phyloP scores from a whole-genome alignment of 2,888 invertebrate genomes.

The Eucera pruinosa region DNA sequence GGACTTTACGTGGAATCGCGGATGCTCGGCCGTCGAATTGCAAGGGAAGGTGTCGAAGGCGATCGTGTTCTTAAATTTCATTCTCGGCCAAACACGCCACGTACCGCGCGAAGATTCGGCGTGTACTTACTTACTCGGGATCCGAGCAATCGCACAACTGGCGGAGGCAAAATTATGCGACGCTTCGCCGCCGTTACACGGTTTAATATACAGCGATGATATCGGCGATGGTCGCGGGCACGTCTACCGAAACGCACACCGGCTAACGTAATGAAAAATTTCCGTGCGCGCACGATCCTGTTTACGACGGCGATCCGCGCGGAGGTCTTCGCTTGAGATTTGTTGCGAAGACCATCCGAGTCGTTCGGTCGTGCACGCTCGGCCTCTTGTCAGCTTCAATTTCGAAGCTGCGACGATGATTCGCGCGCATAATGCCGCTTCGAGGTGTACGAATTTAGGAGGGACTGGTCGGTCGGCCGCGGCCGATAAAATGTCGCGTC shows the following conservation, averaged over 20 bases:
- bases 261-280: constrained; percentile 28
- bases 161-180: constrained; percentile 39
- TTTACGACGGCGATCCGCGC: constrained; percentile 40
- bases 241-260: constrained; percentile 1
- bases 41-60: constrained; percentile 73
- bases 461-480: no score
- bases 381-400: constrained; percentile 23
- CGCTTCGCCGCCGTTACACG: constrained; percentile 7
- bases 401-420: neutral
- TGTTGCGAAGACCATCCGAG: no score
- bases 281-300: neutral
- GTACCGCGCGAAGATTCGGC: neutral
- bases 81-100: constrained; percentile 26
- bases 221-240: neutral
- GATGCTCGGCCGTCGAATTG: no score
- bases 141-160: constrained; percentile 19
- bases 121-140: no score
- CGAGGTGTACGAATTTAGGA: constrained; percentile 10
- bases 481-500: constrained; percentile 20
- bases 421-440: neutral
- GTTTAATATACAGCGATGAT: constrained; percentile 41
- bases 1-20: no score
- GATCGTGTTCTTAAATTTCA: constrained; percentile 78
- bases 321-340: neutral
- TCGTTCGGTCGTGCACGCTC: no score